Conservation (phyloP, 2,797 vertebrate genomes). For the Rhinatrema bivittatum region DNA sequence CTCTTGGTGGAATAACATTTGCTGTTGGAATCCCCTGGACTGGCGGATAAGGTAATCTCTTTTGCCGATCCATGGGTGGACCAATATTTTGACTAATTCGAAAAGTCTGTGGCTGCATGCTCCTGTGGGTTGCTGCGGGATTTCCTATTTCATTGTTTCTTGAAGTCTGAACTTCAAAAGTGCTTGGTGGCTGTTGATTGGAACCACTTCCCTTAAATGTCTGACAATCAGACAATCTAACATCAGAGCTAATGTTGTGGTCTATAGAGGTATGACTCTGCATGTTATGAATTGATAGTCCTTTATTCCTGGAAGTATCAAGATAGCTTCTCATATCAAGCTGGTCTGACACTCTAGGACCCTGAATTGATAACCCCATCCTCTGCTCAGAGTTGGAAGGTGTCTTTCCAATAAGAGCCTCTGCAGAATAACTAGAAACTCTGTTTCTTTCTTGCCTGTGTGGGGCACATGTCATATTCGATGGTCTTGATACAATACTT, state of each 20-base stretch:
- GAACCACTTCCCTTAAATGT: conserved; percentile 77
- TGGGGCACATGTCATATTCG: conserved; percentile 79
- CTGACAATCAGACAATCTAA: conserved; percentile 83
- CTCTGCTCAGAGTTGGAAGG: conserved; percentile 80
- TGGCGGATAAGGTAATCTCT: conserved; percentile 74
- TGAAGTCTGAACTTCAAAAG: conserved; percentile 83
- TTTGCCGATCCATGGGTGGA: conserved; percentile 71
- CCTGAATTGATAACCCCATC: conserved; percentile 79
- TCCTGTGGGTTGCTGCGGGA: conserved; percentile 69
- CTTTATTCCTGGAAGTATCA: conserved; percentile 84
- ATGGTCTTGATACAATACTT: conserved; percentile 75
- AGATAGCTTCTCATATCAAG: conserved; percentile 86
- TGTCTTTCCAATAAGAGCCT: conserved; percentile 90
- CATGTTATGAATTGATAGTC: conserved; percentile 72
- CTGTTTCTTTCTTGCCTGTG: conserved; percentile 91
- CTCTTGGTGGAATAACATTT: conserved; percentile 61
- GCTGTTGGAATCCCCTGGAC: conserved; percentile 75
- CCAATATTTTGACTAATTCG: conserved; percentile 69
- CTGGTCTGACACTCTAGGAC: conserved; percentile 77
- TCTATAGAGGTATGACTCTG: conserved; percentile 75
- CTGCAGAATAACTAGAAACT: conserved; percentile 96
- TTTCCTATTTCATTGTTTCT: conserved; percentile 79
- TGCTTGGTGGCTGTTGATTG: conserved; percentile 63
- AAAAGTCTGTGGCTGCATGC: conserved; percentile 80
- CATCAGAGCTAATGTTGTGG: conserved; percentile 66